Evolutionary conservation across 2,888 invertebrate species (phyloP), one percentile per base, ranked within the genome.

Genomic region (Acheta domesticus): DNA sequence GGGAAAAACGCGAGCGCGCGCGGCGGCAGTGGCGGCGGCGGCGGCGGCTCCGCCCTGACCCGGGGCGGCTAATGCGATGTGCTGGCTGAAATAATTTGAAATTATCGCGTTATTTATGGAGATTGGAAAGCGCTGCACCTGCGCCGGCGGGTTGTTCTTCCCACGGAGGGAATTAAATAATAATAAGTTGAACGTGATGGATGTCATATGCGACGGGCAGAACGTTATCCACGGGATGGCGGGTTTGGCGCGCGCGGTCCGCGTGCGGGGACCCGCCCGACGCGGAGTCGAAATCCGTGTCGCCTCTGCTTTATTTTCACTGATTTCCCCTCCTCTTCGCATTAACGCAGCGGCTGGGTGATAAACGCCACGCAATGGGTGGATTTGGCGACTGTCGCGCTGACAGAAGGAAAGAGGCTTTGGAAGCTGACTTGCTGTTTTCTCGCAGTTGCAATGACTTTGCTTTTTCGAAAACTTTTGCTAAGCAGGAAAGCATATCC

Each of bases 11-110:
- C 36, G 62, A 19, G 62, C 62, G 8, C 16, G 62, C 16, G 62
- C n/a, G n/a, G n/a, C n/a, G n/a, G n/a, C n/a, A n/a, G 62, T 8
- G 14, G 62, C 14, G n/a, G 62, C 14, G 62, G n/a, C n/a, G 62
- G n/a, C 16, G 62, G 62, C n/a, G 62, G 14, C n/a, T 62, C 16
- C 14, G 62, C 16, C 62, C 62, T 14, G 62, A n/a, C 62, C n/a
- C 62, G n/a, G 62, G 62, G 62, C 62, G 62, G n/a, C 62, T 62
- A 62, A 62, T 62, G 62, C 62, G 62, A 62, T 62, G 62, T 62
- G 62, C n/a, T 62, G 62, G 62, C 62, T 62, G 62, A 62, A 62
- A 62, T 62, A 62, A 62, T 62, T 62, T 62, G 62, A 62, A 62
- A 62, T 62, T 62, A 62, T 62, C 62, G 62, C 62, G 62, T 62